A percentile compares a stretch with the other conserved stretches of the same genome.
These are phyloP conservation scores for Himalopsyche japonica DNA, from an alignment of 2,888 invertebrate genomes.

Conservation along the genomic window DNA sequence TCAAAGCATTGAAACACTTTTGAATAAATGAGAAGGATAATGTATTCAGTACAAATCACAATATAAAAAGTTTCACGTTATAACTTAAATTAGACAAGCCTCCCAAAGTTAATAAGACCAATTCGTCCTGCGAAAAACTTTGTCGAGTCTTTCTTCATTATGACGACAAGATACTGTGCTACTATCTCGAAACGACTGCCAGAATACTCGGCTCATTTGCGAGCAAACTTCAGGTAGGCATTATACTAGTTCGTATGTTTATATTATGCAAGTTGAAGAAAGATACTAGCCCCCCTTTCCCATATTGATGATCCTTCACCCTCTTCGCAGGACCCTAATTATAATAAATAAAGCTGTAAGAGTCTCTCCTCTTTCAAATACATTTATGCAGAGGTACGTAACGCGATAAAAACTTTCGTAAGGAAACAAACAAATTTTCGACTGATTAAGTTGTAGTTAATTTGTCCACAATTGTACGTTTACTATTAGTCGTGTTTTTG, in stretches of 20 bases:
- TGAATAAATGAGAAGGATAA: too few relatives aligned
- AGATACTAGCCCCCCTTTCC: not conserved
- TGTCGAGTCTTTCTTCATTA: not conserved
- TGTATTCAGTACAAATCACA: too few relatives aligned
- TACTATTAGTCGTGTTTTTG: too few relatives aligned
- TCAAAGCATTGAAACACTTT: too few relatives aligned
- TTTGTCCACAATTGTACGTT: too few relatives aligned
- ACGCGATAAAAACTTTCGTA: not conserved
- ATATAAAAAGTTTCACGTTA: not conserved
- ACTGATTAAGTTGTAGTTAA: too few relatives aligned
- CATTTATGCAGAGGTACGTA: not conserved
- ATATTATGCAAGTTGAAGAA: not conserved
- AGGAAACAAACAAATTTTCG: too few relatives aligned
- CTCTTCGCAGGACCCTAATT: not conserved
- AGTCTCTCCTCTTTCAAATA: not conserved
- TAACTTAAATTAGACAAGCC: not conserved
- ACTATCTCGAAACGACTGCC: not conserved
- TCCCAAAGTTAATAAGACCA: not conserved
- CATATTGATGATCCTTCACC: not conserved
- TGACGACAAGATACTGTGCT: not conserved
- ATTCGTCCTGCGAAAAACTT: not conserved
- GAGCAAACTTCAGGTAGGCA: not conserved
- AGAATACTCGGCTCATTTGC: not conserved
- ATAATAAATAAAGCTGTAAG: not conserved
- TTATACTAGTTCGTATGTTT: not conserved